These are phyloP conservation scores for Anoura caudifer DNA, from an alignment of 2,113 vertebrate species.

Conservation along the genomic window DNA sequence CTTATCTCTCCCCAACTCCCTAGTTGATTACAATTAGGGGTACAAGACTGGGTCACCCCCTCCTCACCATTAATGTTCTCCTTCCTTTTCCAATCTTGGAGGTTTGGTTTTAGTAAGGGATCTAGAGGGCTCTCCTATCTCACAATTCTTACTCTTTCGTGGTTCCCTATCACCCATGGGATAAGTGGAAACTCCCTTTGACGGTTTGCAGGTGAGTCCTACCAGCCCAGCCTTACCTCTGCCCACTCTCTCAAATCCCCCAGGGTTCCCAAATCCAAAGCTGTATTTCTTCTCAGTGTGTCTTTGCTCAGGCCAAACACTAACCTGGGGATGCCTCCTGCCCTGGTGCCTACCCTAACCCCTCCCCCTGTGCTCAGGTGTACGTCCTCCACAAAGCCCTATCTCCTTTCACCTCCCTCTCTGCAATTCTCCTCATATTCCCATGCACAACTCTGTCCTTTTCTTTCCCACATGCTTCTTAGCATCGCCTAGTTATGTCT, in stretches of 20 bases:
- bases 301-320: neutral
- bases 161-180: neutral
- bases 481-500: neutral
- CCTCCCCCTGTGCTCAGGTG: neutral
- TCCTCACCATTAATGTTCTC: neutral
- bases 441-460: neutral
- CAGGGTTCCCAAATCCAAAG: neutral
- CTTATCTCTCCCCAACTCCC: neutral
- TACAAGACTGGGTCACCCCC: neutral
- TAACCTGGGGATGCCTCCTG: neutral
- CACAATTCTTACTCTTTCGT: neutral
- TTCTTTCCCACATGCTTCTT: neutral
- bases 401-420: neutral
- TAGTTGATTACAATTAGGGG: neutral
- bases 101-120: neutral
- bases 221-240: neutral
- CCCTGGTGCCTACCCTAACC: accelerated
- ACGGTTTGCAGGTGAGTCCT: neutral
- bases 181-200: neutral
- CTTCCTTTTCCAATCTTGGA: neutral
- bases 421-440: neutral
- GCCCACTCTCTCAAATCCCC: neutral
- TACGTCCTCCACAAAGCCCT: neutral
- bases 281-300: neutral
- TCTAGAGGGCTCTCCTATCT: neutral